Conservation (phyloP, 2,888 invertebrate genomes). For the Entomobrya multifasciata region DNA sequence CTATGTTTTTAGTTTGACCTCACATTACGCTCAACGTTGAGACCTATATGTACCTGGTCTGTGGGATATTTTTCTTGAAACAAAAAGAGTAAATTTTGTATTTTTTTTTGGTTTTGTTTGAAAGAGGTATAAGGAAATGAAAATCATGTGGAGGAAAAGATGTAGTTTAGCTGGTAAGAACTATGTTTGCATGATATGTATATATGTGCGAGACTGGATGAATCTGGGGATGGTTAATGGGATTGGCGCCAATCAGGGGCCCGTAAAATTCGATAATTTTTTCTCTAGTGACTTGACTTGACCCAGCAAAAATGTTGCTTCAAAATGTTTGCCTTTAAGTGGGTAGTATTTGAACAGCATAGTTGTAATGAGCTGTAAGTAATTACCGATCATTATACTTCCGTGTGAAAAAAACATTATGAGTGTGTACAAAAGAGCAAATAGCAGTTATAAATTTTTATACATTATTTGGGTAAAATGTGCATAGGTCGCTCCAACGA, state of each 20-base stretch:
- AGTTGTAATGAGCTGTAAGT: neutral
- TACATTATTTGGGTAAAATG: neutral
- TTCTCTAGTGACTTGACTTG: neutral
- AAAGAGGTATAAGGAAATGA: constrained; percentile 1
- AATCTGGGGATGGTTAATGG: constrained; percentile 62
- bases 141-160: constrained; percentile 18
- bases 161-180: neutral
- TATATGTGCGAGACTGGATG: constrained; percentile 23
- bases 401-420: neutral
- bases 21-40: neutral
- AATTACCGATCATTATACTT: neutral
- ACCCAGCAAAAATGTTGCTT: neutral
- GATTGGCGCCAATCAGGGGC: constrained; percentile 68
- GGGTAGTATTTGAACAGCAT: no score
- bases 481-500: no score
- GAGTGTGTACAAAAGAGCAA: no score
- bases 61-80: neutral
- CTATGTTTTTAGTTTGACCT: neutral
- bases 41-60: neutral
- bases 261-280: constrained; percentile 57
- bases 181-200: no score
- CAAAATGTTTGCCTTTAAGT: no score
- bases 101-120: constrained; percentile 23
- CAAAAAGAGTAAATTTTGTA: neutral
- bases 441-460: no score